phyloP scores from a whole-genome alignment of 2,113 vertebrate genomes.

The Salvelinus fontinalis region DNA sequence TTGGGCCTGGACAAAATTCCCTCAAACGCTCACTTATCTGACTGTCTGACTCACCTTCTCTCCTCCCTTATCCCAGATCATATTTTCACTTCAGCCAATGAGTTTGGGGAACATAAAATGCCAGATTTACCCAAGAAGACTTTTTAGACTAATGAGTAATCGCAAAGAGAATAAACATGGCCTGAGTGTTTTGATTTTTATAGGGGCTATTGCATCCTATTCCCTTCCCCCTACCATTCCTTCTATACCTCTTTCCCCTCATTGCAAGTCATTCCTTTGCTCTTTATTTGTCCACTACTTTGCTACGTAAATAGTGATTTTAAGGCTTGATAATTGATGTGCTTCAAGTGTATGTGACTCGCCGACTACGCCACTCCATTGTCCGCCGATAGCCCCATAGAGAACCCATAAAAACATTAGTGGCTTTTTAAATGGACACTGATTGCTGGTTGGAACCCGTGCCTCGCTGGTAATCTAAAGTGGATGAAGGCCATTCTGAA shows the following conservation, averaged over 20 bases:
- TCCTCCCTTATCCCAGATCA: background rate
- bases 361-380: constrained; percentile 14
- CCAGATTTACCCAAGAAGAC: constrained; percentile 13
- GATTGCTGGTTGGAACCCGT: constrained; percentile 14
- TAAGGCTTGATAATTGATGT: constrained; percentile 52
- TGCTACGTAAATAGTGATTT: constrained; percentile 48
- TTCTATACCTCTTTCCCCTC: constrained; percentile 16
- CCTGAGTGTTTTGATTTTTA: constrained; percentile 44
- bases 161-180: constrained; percentile 38
- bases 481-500: constrained; percentile 8
- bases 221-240: constrained; percentile 17
- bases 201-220: constrained; percentile 41
- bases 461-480: constrained; percentile 5
- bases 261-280: constrained; percentile 35
- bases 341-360: constrained; percentile 16
- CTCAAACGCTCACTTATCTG: background rate
- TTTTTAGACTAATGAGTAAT: constrained; percentile 58
- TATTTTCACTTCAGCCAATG: constrained; percentile 26
- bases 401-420: constrained; percentile 44
- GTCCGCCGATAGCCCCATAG: constrained; percentile 19
- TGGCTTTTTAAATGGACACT: constrained; percentile 36
- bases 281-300: constrained; percentile 51
- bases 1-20: background rate
- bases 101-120: constrained; percentile 27
- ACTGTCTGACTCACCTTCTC: background rate